Evolutionary conservation across 2,888 invertebrate species (phyloP), one percentile per base, ranked within the genome.

Genomic region (Hirtodrosophila confusa): DNA sequence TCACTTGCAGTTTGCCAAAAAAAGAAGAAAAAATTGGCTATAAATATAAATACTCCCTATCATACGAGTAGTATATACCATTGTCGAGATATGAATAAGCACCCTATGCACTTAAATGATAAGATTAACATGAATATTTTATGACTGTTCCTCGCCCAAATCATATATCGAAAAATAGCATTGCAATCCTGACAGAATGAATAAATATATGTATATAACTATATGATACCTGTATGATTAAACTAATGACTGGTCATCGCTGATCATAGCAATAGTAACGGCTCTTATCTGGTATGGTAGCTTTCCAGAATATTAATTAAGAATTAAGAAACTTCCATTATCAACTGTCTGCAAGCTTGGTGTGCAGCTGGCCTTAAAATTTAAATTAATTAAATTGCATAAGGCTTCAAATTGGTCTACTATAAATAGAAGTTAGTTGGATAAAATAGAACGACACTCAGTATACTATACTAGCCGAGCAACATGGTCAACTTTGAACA

Each of bases 401-500:
- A 66, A 61, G 31, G 10, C 10, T 9, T 5, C 24, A 3, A 11
- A 27, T 9, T 17, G 10, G 24, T 27, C 43, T 24, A 50, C 49
- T 76, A 68, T 80, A 84, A 68, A 80, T 55, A 65, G 4, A 7
- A 10, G 27, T 12, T 27, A 10, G 17, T 39, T 33, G 33, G 31
- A 23, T 47, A 7, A 3, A 24, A 33, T 8, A 23, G 8, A 39
- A 17, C 24, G 50, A 17, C 45, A 56, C 27, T 62, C 41, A 55
- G 64, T 58, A 31, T 35, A 50, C n/a, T 36, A 55, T 45, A 58
- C 8, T 43, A 36, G 17, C 9, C 47, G 7, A 64, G 48, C 68
- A 86, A 73, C 37, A 80, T 80, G 80, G 75, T 82, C 93, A 94
- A 93, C 96, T 89, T 88, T 62, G 87, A 88, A 65, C 66, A 89